Base-by-base conservation (phyloP, 1,140 invertebrate genomes). In the Acromyrmex heyeri region DNA sequence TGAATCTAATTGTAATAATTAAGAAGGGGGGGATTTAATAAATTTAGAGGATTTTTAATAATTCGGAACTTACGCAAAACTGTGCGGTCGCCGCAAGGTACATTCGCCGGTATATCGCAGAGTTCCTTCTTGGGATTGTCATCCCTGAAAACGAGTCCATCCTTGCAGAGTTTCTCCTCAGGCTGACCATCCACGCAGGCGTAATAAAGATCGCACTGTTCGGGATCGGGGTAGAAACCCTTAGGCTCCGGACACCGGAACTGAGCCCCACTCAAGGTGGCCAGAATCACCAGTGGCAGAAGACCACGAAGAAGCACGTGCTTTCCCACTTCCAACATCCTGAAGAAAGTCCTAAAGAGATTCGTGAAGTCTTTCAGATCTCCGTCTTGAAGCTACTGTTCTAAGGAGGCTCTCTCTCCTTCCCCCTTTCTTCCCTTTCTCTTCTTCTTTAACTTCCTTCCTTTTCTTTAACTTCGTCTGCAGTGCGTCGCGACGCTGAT, bases 121-220 rank as follows among this genome's bases (percentile, higher is more conserved):
- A 96, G 95, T 89, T 97, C 97, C 86, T 97, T 97, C 91, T 96
- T 97, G 2, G 97, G 96, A 91, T 97, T 97, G 77, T 96, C 96
- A 89, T 97, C 97, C 88, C 97, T 96, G 94, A 98, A 98, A 5
- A 98, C 97, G 24, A 98, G 95, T 1, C 98, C 98, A 90, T 98
- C 98, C 3, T 97, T 97, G 93, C 98, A 98, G 6, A 98, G 94
- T 88, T 96, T 97, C 87, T 97, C 96, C 91, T 97, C 97, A 10
- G 97, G 90, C 77, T 96, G 94, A 90, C 96, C 96, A 93, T 97
- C 96, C 70, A 95, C 94, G 95, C 98, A 98, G 90, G 96, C 96
- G 93, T 98, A 98, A 94, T 98, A 98, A 55, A 98, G 96, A 95
- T 98, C 98, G 93, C 98, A 98, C 93, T 98, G 97, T 88, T 96